phyloP scores from a whole-genome alignment of 2,797 vertebrate genomes.

The Coregonus suidteri region DNA sequence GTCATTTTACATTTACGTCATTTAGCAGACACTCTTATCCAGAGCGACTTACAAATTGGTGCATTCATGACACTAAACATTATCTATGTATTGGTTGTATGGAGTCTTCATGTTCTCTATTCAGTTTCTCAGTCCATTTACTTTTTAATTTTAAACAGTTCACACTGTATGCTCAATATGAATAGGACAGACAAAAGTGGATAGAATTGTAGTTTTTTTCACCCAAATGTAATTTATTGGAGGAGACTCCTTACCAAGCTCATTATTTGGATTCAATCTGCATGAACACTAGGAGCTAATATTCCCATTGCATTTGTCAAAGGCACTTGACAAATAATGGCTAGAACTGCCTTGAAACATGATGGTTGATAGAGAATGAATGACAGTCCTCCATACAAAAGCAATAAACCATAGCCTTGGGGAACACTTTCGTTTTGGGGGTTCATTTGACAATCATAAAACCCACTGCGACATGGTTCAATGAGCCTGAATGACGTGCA shows the following conservation, averaged over 20 bases:
- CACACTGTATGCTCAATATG: background rate
- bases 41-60: no score
- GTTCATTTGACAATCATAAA: constrained; percentile 15
- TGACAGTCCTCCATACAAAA: constrained; percentile 11
- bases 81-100: background rate
- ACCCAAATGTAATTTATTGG: no score
- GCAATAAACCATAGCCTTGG: constrained; percentile 9
- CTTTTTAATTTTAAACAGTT: background rate
- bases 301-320: constrained; percentile 9
- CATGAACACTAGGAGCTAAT: background rate
- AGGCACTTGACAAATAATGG: background rate
- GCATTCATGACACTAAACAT: background rate
- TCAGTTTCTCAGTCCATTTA: background rate
- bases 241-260: background rate
- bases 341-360: background rate
- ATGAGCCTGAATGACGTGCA: constrained; percentile 4
- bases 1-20: no score
- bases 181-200: no score
- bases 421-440: constrained; percentile 7
- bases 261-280: constrained; percentile 1
- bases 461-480: constrained; percentile 2
- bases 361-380: constrained; percentile 10
- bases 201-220: no score
- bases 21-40: no score
- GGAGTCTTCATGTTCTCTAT: background rate